phyloP scores from a whole-genome alignment of 2,888 invertebrate species.

The Drosophila multiciliata region DNA sequence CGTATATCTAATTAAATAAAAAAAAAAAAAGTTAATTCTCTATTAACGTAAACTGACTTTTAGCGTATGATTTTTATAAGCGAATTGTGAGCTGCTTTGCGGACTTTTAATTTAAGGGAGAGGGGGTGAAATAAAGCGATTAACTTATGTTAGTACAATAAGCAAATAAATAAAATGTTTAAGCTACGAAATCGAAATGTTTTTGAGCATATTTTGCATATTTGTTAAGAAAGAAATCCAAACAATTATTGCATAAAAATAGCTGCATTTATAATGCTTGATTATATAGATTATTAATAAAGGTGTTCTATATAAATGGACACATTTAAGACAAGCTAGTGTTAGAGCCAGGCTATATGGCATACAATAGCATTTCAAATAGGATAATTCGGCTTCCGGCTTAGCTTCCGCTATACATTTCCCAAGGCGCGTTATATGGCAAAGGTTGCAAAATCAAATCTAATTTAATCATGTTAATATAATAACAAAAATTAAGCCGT shows the following conservation, averaged over 20 bases:
- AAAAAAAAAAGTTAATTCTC: constrained; percentile 29
- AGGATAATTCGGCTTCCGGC: constrained; percentile 5
- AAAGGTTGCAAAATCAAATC: constrained; percentile 74
- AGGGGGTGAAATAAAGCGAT: neutral
- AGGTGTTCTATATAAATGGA: neutral
- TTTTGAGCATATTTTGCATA: neutral
- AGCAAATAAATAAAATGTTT: neutral
- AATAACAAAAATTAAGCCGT: constrained; percentile 80
- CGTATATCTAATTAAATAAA: constrained; percentile 31
- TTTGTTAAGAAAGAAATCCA: neutral
- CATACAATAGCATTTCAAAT: constrained; percentile 1
- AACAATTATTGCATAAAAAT: neutral
- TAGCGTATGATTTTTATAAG: constrained; percentile 15
- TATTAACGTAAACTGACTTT: constrained; percentile 26
- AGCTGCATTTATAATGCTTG: neutral
- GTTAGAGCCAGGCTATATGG: neutral
- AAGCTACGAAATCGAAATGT: neutral
- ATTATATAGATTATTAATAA: neutral
- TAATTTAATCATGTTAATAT: constrained; percentile 80
- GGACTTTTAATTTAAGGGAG: constrained; percentile 4
- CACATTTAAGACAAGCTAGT: neutral
- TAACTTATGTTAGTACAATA: neutral
- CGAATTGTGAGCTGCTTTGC: constrained; percentile 1
- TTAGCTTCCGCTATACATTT: constrained; percentile 1
- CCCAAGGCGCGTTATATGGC: constrained; percentile 35